Evolutionary conservation across 2,797 vertebrate genomes (phyloP).

Genomic region (Galagoides demidoff): DNA sequence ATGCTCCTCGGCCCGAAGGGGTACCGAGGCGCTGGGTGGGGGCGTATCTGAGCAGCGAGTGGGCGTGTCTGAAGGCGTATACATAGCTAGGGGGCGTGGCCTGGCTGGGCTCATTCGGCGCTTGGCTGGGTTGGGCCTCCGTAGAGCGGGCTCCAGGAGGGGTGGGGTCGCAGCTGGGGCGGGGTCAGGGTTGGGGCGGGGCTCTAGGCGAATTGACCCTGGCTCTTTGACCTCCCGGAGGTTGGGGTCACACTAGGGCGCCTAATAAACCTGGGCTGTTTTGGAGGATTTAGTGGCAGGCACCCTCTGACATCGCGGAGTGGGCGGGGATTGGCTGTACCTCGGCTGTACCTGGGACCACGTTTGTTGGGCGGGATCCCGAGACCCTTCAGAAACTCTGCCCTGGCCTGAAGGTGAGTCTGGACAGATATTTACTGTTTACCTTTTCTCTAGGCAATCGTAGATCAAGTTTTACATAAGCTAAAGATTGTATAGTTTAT

Average conservation of each 20-base stretch:
- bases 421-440: neutral
- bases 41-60: neutral
- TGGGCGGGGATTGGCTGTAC: neutral
- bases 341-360: neutral
- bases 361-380: neutral
- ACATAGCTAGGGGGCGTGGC: too few species aligned
- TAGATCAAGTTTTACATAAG: neutral
- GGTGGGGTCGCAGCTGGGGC: neutral
- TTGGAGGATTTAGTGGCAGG: neutral
- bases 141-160: neutral
- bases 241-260: neutral
- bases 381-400: neutral
- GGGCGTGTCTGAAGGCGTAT: neutral
- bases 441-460: neutral
- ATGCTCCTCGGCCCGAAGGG: too few species aligned
- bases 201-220: neutral
- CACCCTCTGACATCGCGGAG: neutral
- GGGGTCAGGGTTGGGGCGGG: neutral
- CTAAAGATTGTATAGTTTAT: neutral
- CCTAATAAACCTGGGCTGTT: neutral
- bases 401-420: neutral
- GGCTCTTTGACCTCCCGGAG: neutral
- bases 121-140: neutral
- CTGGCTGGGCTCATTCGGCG: too few species aligned
- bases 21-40: neutral